phyloP scores from a whole-genome alignment of 2,113 vertebrate species.

The Rynchops niger region DNA sequence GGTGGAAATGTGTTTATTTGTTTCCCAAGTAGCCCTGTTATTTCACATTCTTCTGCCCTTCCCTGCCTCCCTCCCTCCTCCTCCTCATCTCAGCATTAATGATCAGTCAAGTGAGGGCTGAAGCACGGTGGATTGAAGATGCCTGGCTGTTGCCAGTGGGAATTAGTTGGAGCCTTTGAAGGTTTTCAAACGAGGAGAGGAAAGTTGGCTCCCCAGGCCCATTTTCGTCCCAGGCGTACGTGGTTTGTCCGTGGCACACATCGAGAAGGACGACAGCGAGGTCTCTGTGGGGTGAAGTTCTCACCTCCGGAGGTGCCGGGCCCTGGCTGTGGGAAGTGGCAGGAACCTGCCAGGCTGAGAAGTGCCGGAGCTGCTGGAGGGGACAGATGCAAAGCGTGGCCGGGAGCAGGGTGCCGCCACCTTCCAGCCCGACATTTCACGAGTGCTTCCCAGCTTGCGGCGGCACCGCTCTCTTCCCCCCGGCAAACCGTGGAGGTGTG shows the following conservation, averaged over 20 bases:
- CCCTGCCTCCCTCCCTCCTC: background rate
- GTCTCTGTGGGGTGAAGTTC: background rate
- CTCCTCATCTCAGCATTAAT: background rate
- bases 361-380: background rate
- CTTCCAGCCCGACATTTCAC: background rate
- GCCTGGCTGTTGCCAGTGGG: background rate
- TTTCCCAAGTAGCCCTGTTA: background rate
- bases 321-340: background rate
- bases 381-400: fast-evolving
- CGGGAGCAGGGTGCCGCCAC: background rate
- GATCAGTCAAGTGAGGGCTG: background rate
- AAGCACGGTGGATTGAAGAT: background rate
- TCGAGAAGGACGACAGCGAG: background rate
- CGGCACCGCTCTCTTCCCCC: background rate
- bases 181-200: background rate
- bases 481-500: background rate
- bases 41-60: background rate
- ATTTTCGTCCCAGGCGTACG: background rate
- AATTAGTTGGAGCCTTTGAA: background rate
- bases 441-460: background rate
- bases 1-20: background rate
- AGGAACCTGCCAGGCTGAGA: background rate
- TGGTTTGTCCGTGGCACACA: background rate
- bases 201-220: background rate
- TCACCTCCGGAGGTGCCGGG: background rate